Evolutionary conservation across 1,140 invertebrate genomes (phyloP).

Genomic region (Tetramorium parvispinum): DNA sequence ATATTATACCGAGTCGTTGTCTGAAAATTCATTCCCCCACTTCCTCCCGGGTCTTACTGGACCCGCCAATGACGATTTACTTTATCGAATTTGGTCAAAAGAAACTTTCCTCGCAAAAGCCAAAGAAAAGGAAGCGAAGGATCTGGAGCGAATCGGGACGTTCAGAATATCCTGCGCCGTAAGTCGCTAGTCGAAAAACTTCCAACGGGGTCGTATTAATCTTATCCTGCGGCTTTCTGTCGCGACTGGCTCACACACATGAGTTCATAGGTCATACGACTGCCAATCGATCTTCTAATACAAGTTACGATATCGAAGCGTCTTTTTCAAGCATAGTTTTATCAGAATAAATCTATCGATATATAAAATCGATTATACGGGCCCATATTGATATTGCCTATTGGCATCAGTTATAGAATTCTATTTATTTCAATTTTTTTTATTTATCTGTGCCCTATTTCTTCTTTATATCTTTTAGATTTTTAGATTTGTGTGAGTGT

Average conservation of each 20-base stretch:
- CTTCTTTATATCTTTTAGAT: neutral
- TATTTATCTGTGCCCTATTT: neutral
- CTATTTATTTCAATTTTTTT: constrained; percentile 12
- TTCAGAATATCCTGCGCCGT: constrained; percentile 44
- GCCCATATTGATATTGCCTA: neutral
- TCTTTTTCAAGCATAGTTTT: constrained; percentile 19
- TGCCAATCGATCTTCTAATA: constrained; percentile 55
- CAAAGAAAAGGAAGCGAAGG: constrained; percentile 24
- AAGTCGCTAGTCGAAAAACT: constrained; percentile 60
- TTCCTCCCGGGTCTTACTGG: neutral
- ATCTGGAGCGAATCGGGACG: constrained; percentile 21
- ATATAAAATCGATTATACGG: neutral
- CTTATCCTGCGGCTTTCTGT: constrained; percentile 62
- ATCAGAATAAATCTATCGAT: constrained; percentile 23
- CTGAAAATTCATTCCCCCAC: neutral
- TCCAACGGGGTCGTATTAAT: constrained; percentile 65
- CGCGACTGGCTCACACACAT: constrained; percentile 28
- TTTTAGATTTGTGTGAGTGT: neutral
- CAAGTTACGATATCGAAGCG: neutral
- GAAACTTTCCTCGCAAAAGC: constrained; percentile 32
- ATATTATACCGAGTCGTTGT: neutral
- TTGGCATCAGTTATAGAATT: neutral
- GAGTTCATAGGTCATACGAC: constrained; percentile 60
- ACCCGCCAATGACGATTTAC: constrained; percentile 16
- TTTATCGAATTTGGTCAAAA: constrained; percentile 58